phyloP scores from a whole-genome alignment of 1,140 invertebrate genomes.

The Plectus sambesii region DNA sequence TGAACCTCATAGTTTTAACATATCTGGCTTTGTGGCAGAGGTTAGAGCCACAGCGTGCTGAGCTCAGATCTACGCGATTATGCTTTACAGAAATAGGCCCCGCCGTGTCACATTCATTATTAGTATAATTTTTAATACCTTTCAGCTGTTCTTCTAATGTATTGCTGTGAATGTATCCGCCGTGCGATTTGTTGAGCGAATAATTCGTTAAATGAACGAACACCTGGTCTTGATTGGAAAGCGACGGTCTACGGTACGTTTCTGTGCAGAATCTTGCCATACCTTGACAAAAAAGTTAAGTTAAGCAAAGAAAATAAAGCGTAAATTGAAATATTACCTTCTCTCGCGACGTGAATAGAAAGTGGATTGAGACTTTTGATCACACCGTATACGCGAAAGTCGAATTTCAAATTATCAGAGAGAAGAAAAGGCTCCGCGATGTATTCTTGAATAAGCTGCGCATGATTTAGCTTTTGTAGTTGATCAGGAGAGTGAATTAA shows the following conservation, averaged over 20 bases:
- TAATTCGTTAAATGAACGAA: slow-evolving; percentile 53
- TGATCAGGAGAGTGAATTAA: slow-evolving; percentile 47
- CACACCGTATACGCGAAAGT: slow-evolving; percentile 51
- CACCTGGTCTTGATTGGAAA: slow-evolving; percentile 47
- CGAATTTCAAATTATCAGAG: slow-evolving; percentile 50
- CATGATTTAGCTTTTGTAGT: slow-evolving; percentile 33
- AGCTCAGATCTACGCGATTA: too few species aligned
- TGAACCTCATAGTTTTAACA: too few species aligned
- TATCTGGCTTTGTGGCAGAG: too few species aligned
- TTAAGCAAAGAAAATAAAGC: too few species aligned
- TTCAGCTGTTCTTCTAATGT: slow-evolving; percentile 43
- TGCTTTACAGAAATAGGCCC: too few species aligned
- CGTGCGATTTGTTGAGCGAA: slow-evolving; percentile 50
- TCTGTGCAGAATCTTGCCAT: slow-evolving; percentile 50
- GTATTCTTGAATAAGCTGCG: slow-evolving; percentile 50
- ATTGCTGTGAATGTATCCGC: slow-evolving; percentile 49
- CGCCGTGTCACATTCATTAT: too few species aligned
- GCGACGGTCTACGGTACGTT: slow-evolving; percentile 44
- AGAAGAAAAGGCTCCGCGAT: slow-evolving; percentile 49
- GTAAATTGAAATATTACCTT: slow-evolving; percentile 35
- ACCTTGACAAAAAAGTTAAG: too few species aligned
- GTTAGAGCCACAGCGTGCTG: too few species aligned
- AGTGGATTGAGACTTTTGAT: slow-evolving; percentile 50
- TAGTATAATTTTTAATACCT: too few species aligned
- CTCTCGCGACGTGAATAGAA: slow-evolving; percentile 49